Percentiles rank a stretch among this genome's conserved stretches.
Conservation (phyloP, 2,113 vertebrate species). For the Bos javanicus region DNA sequence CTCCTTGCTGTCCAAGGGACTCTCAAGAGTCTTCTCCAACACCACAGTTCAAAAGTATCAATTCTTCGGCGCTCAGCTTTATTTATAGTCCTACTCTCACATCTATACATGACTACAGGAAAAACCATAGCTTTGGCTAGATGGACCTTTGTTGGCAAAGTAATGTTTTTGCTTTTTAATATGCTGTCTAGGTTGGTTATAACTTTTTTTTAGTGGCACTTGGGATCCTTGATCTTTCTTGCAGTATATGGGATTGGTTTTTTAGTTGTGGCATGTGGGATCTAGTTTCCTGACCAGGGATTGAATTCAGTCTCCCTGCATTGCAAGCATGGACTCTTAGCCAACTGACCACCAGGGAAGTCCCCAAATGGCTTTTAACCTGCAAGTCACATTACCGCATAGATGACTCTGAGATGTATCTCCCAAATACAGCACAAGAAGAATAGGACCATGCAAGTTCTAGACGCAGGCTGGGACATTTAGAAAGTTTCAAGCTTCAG, state of each 20-base stretch:
- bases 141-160: neutral
- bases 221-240: neutral
- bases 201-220: neutral
- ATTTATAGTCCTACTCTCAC: neutral
- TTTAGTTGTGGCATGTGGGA: neutral
- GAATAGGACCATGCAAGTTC: neutral
- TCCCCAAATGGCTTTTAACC: neutral
- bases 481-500: neutral
- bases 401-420: neutral
- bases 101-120: neutral
- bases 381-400: neutral
- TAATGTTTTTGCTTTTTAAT: neutral
- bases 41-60: neutral
- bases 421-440: neutral
- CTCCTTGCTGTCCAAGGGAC: neutral
- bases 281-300: neutral
- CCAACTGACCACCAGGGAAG: neutral
- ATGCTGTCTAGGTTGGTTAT: neutral
- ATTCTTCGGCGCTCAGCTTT: neutral
- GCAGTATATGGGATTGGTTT: neutral
- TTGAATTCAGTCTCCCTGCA: neutral
- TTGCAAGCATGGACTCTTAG: neutral
- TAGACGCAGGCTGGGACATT: neutral
- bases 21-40: neutral
- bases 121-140: neutral